Base-by-base conservation (phyloP, 2,113 vertebrate species). In the Callipepla squamata region DNA sequence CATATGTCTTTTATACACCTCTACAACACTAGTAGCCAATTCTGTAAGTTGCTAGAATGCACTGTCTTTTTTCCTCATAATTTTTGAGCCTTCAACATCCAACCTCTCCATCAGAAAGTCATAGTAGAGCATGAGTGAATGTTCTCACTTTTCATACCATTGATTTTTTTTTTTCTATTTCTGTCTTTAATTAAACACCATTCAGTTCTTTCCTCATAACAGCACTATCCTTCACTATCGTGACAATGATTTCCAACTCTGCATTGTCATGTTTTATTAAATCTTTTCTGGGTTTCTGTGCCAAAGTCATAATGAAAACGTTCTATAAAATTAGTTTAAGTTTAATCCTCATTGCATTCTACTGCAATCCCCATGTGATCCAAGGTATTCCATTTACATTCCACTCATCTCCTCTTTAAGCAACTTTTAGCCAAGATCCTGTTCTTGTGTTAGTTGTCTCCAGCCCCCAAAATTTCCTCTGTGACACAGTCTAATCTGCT, bases 231-330 rank as follows among this genome's bases (percentile, higher is more conserved):
- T 67, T 90, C 47, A 65, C 21, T 40, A 9, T 26, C 83, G 38
- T 16, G 77, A 86, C 89, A 86, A 66, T 40, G 59, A 77, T 69
- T 90, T 88, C 42, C 85, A 90, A 80, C 42, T 75, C 32, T 67
- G 16, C 65, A 58, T 45, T 88, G 86, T 78, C 69, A 67, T 58
- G 32, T 90, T 90, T 84, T 67, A 74, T 84, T 70, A 93, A 42
- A 67, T 86, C 66, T 68, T 36, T 92, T 44, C 47, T 63, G 55
- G 6, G 13, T 59, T 67, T 89, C 73, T 86, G 21, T 67, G 73
- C 80, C 83, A 80, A 83, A 88, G 45, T 40, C 38, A 42, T 70
- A 90, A 86, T 36, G 51, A 84, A 95, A 92, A 78, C 34, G 34
- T 67, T 86, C 42, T 78, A 75, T 19, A 23, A 63, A 89, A 11